Percentiles rank a stretch among this genome's conserved stretches.
These are phyloP conservation scores for Troides oblongomaculatus DNA, from an alignment of 2,888 invertebrate species.

Conservation along the genomic window DNA sequence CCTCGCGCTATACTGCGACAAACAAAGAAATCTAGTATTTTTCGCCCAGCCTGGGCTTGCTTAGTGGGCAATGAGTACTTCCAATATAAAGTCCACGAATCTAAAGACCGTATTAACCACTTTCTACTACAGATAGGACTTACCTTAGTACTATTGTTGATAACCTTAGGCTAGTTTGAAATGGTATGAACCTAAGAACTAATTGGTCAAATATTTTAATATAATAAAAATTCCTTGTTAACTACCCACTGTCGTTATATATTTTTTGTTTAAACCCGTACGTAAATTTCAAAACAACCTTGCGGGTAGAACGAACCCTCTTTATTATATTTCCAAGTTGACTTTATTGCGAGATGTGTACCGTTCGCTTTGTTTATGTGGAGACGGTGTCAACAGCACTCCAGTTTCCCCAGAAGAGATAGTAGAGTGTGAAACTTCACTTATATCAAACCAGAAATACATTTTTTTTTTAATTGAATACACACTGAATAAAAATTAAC, in stretches of 20 bases:
- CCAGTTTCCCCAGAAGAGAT: constrained; percentile 41
- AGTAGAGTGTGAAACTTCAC: constrained; percentile 37
- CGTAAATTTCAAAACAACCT: constrained; percentile 30
- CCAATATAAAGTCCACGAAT: too few relatives aligned
- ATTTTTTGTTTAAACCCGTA: background rate
- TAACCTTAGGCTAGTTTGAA: too few relatives aligned
- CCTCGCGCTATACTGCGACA: too few relatives aligned
- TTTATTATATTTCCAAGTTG: constrained; percentile 40
- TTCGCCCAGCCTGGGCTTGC: too few relatives aligned
- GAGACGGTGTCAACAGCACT: constrained; percentile 41
- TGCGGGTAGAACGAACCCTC: constrained; percentile 30
- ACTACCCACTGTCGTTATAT: too few relatives aligned
- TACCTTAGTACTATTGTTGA: too few relatives aligned
- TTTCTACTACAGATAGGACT: too few relatives aligned
- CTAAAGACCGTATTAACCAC: too few relatives aligned
- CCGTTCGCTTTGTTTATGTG: constrained; percentile 40
- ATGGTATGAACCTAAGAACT: background rate
- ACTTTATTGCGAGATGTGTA: constrained; percentile 36
- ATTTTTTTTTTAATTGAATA: constrained; percentile 28
- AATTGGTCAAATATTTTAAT: background rate
- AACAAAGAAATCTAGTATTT: too few relatives aligned
- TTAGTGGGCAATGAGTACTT: too few relatives aligned
- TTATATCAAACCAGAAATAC: constrained; percentile 41
- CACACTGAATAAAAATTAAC: background rate
- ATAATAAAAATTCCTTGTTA: background rate